Base-by-base conservation (phyloP, 2,888 invertebrate genomes). In the Hirtodrosophila trivittata region DNA sequence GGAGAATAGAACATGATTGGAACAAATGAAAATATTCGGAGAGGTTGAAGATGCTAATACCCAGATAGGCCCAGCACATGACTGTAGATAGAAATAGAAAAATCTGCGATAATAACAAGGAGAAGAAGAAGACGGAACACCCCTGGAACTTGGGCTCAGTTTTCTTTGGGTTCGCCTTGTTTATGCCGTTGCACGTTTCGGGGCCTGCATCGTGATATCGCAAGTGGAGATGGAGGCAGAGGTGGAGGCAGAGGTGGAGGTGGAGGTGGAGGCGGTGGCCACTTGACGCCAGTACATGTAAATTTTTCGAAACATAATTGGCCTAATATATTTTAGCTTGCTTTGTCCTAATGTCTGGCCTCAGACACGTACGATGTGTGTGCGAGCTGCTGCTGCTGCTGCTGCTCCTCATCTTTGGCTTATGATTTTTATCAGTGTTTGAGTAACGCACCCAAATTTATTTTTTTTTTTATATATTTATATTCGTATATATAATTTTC, bases 401-500 rank as follows among this genome's bases (percentile, higher is more conserved):
- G 54, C 60, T 74, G 46, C 71, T 74, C 57, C 75, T 71, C 70
- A 74, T 67, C 65, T 65, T 54, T 62, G 75, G 57, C 75, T 66
- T 72, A 65, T 59, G 86, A 85, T 85, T 87, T 84, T 75, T 77
- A 87, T 82, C 82, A 73, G 83, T 86, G 86, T 82, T 82, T 77
- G 78, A 70, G 86, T 64, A 87, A 82, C 87, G 87, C 87, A 85
- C 86, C 87, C 83, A 82, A 87, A 64, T 57, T 72, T 73, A 32
- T 35, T 30, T 50, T 43, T 14, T 41, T 21, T 50, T 38, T 38
- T 33, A 32, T n/a, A 7, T 35, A 5, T 35, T 26, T 35, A 3
- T 39, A 21, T 21, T 3, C 18, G 5, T 21, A 21, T 21, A 21
- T 21, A 21, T 28, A 9, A 9, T 73, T 59, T 65, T 76, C 65